Conservation (phyloP, 2,113 vertebrate species). For the Peucedramus taeniatus region DNA sequence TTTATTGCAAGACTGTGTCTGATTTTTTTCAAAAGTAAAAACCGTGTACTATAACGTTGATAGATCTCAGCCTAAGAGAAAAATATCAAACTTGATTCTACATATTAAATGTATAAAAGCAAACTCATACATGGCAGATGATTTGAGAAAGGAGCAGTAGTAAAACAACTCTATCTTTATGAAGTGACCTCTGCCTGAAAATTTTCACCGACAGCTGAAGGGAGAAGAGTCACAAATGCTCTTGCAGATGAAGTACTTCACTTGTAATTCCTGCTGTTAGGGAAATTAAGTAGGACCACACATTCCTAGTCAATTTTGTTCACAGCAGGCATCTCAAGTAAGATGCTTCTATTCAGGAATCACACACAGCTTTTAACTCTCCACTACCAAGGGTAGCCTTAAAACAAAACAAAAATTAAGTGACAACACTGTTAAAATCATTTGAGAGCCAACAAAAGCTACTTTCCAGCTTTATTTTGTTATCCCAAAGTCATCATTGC, state of each 20-base stretch:
- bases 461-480: neutral
- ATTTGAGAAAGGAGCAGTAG: neutral
- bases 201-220: neutral
- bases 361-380: constrained; percentile 48
- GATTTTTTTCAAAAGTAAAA: neutral
- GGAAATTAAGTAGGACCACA: constrained; percentile 64
- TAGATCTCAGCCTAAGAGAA: neutral
- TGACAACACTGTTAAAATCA: neutral
- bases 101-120: neutral
- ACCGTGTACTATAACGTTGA: rapidly evolving
- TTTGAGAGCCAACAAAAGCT: neutral
- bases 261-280: constrained; percentile 62
- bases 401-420: neutral
- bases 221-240: neutral
- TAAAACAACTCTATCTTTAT: neutral
- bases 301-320: constrained; percentile 60
- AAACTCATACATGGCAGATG: neutral
- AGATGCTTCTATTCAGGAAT: constrained; percentile 59
- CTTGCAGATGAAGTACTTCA: neutral
- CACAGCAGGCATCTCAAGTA: constrained; percentile 50
- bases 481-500: neutral
- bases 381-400: neutral
- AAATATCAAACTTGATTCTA: neutral
- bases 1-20: neutral
- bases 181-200: constrained; percentile 9